phyloP scores from a whole-genome alignment of 2,113 vertebrate species.

The Rhagologus leucostigma region DNA sequence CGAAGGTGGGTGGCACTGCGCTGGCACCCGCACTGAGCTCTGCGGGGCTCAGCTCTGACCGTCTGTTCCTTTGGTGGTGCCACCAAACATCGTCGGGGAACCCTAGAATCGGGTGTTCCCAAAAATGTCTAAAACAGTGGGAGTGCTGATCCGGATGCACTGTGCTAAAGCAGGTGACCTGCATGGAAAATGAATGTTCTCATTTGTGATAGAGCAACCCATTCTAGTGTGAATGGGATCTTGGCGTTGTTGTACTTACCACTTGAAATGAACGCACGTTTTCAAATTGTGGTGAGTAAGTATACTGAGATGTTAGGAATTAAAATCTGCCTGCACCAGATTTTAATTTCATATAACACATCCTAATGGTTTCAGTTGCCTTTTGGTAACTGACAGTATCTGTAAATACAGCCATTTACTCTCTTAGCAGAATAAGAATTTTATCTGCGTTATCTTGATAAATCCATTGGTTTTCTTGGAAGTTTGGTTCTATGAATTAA shows the following conservation, averaged over 20 bases:
- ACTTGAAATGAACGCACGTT: not conserved
- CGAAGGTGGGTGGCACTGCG: conserved; percentile 72
- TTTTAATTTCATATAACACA: not conserved
- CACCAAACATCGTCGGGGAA: accelerated
- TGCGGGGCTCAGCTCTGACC: accelerated
- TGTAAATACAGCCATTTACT: not conserved
- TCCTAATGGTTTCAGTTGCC: not conserved
- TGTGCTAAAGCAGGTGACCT: not conserved
- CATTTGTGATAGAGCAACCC: not conserved
- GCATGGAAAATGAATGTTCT: accelerated
- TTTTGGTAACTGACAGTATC: not conserved
- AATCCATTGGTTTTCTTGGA: not conserved
- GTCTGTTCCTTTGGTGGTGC: too few relatives aligned
- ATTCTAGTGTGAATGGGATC: not conserved
- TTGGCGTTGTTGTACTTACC: not conserved
- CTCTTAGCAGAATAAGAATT: not conserved
- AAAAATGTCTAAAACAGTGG: accelerated
- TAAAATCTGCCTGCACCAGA: not conserved
- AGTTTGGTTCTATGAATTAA: not conserved
- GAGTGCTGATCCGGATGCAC: accelerated
- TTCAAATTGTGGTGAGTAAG: not conserved
- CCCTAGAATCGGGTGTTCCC: not conserved
- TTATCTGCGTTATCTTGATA: not conserved
- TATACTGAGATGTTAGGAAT: not conserved
- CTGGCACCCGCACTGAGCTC: accelerated